Evolutionary conservation across 1,140 invertebrate species (phyloP).

Genomic region (Mylabris phalerata): DNA sequence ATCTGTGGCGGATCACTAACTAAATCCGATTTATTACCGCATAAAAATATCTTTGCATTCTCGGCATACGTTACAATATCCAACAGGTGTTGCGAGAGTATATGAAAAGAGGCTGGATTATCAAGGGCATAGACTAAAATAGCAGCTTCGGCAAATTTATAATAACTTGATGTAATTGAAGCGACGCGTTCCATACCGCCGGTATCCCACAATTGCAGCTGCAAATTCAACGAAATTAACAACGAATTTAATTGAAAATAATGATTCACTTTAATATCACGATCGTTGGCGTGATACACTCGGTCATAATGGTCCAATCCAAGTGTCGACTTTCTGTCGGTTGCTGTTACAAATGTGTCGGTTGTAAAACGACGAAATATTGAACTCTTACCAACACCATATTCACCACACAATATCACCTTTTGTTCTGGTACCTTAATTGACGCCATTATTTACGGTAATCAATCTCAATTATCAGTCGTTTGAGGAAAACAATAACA

Average conservation of each 20-base stretch:
- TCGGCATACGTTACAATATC: slow-evolving; percentile 89
- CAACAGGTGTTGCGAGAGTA: slow-evolving; percentile 82
- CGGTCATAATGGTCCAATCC: slow-evolving; percentile 87
- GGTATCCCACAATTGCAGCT: slow-evolving; percentile 90
- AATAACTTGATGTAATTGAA: slow-evolving; percentile 88
- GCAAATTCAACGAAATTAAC: slow-evolving; percentile 24
- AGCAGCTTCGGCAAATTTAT: slow-evolving; percentile 88
- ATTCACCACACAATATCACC: slow-evolving; percentile 92
- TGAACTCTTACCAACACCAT: slow-evolving; percentile 91
- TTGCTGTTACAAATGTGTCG: slow-evolving; percentile 74
- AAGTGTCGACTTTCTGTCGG: slow-evolving; percentile 79
- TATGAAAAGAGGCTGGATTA: slow-evolving; percentile 84
- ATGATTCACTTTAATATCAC: slow-evolving; percentile 65
- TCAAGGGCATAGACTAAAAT: slow-evolving; percentile 85
- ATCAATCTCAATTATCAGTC: too few relatives aligned
- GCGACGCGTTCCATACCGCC: slow-evolving; percentile 91
- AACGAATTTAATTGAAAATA: neutral
- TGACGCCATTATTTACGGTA: slow-evolving; percentile 57
- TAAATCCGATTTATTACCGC: slow-evolving; percentile 83
- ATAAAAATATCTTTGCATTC: slow-evolving; percentile 88
- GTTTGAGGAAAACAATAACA: too few relatives aligned
- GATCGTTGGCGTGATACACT: slow-evolving; percentile 64
- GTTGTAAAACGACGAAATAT: slow-evolving; percentile 85
- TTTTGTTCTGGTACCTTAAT: slow-evolving; percentile 83
- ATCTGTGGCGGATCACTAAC: slow-evolving; percentile 66